Base-by-base conservation (phyloP, 2,113 vertebrate genomes). In the Ciconia stormi region DNA sequence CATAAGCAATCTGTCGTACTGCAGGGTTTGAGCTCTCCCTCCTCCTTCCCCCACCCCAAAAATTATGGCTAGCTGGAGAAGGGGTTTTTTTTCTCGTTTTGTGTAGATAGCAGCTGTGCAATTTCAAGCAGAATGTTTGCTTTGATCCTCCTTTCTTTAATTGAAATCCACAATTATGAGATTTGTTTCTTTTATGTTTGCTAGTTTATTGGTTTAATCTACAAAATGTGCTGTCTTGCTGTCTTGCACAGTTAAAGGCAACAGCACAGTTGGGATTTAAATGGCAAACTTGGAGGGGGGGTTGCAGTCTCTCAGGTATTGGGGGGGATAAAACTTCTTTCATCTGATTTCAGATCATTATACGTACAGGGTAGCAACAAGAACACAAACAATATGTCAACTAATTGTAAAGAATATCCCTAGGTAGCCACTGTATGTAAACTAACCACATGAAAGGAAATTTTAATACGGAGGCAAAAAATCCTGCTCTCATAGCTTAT, bases 101-200 rank as follows among this genome's bases (percentile, higher is more conserved):
- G 95, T 97, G 95, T 95, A 98, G 98, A 98, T 97, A 98, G 97
- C 98, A 98, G 98, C 98, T 98, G 98, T 98, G 98, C 96, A 98
- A 98, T 98, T 98, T 98, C 97, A 98, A 98, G 98, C 97, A 97
- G 97, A 98, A 98, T 98, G 98, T 98, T 98, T 98, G 98, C 98
- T 98, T 98, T 98, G 98, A 98, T 98, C 98, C 94, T 97, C 87
- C 90, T 98, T 98, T 94, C 98, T 98, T 98, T 98, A 98, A 98
- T 98, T 98, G 98, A 98, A 98, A 98, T 98, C 97, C 95, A 97
- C 98, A 98, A 98, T 98, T 98, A 98, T 98, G 98, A 98, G 98
- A 98, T 98, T 98, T 98, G 98, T 98, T 98, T 98, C 97, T 98
- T 98, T 98, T 98, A 98, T 98, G 98, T 98, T 98, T 98, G 95